Base-by-base conservation (phyloP, 2,797 vertebrate species). In the Rhabdophis nuchalis region DNA sequence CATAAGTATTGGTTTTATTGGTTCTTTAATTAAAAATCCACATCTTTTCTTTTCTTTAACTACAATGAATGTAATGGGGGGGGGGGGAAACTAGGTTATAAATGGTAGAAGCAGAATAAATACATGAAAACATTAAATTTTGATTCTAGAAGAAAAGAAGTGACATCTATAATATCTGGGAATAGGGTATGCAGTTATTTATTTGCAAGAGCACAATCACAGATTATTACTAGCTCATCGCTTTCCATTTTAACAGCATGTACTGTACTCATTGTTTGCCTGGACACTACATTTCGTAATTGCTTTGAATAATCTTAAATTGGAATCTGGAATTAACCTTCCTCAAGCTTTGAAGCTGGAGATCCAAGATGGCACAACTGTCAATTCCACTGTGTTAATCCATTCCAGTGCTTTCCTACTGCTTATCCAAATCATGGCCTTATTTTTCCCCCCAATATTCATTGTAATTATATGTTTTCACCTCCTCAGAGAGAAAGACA, bases 291-390 rank as follows among this genome's bases (percentile, higher is more conserved):
- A 2, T 29, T 82, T 77, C 36, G 36, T 77, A 77, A 41, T 41
- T 77, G 18, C 9, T 41, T 77, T 82, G 20, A 50, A 11, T 46
- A 85, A 91, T 90, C 16, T 90, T 36, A 52, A 50, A 0, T 89
- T 14, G 0, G 23, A 60, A 54, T 86, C 54, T 89, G 91, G 93
- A 90, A 50, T 0, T 14, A 82, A 1, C 58, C 7, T 85, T 89
- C 18, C 4, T 36, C 54, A 29, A 54, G 18, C 2, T 20, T 0
- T 13, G 12, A 2, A 61, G 41, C 12, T 29, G 52, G 14, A 20
- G 4, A 27, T 89, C 58, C 32, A 61, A 50, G 50, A 3, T 6
- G 16, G 32, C 27, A 4, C 53, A 61, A 64, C 13, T 9, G n/a
- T 64, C 25, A 88, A 20, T 5, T 90, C 11, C 25, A 20, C 18